Conservation (phyloP, 2,113 vertebrate genomes). For the Phalacrocorax carbo region DNA sequence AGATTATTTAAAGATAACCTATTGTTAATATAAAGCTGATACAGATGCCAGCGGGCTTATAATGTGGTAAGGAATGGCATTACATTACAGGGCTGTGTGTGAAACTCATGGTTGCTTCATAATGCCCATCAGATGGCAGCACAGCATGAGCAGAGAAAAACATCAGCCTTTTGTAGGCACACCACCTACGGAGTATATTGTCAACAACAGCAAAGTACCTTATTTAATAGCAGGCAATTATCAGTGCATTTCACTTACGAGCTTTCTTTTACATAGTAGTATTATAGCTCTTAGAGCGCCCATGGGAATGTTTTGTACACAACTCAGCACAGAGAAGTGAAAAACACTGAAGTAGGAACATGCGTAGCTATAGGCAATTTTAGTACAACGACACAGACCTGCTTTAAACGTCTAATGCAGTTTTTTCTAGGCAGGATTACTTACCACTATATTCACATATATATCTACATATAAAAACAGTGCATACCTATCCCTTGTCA, state of each 20-base stretch:
- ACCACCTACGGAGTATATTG: rapidly evolving
- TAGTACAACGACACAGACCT: background rate
- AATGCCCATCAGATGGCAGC: constrained; percentile 52
- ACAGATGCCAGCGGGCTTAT: background rate
- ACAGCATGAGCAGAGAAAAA: background rate
- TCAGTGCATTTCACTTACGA: rapidly evolving
- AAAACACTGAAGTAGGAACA: background rate
- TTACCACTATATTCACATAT: background rate
- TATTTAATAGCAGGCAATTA: background rate
- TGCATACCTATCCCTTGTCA: background rate
- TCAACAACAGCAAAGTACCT: background rate
- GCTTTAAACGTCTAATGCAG: background rate
- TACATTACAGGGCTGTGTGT: background rate
- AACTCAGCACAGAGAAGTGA: background rate
- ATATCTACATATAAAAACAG: rapidly evolving
- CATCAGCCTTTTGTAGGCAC: background rate
- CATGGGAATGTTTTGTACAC: background rate
- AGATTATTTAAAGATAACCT: background rate
- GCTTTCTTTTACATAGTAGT: background rate
- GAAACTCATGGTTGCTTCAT: background rate
- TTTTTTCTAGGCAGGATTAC: background rate
- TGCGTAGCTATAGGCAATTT: background rate
- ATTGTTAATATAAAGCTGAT: background rate
- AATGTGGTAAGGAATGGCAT: background rate
- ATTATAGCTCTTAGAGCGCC: background rate